phyloP scores from a whole-genome alignment of 2,113 vertebrate species.

The Hemibagrus wyckioides region DNA sequence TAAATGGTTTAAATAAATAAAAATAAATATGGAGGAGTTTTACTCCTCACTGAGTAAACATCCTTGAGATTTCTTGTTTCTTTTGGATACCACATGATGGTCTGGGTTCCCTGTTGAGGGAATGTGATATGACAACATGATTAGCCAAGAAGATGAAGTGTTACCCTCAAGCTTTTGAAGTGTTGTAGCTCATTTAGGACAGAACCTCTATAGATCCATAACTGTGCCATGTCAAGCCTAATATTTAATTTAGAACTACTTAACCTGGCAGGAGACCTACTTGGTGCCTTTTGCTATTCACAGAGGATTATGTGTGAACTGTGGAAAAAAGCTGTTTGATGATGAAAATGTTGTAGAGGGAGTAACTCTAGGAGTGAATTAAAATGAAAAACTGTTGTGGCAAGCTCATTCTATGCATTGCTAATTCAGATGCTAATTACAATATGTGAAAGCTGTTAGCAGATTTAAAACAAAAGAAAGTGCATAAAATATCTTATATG shows the following conservation, averaged over 20 bases:
- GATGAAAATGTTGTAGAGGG: neutral
- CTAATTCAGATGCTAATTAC: neutral
- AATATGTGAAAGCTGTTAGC: neutral
- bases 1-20: neutral
- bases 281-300: constrained; percentile 38
- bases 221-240: constrained; percentile 39
- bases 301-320: constrained; percentile 29
- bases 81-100: neutral
- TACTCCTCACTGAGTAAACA: neutral
- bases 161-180: neutral
- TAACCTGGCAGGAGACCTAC: constrained; percentile 23
- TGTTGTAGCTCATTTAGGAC: constrained; percentile 39
- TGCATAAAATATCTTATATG: neutral
- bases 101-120: neutral
- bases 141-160: constrained; percentile 18
- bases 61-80: neutral
- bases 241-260: constrained; percentile 45
- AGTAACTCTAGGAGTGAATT: neutral
- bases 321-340: constrained; percentile 28
- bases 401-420: neutral
- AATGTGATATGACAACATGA: constrained; percentile 32
- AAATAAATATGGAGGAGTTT: neutral
- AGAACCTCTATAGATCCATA: constrained; percentile 19
- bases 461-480: neutral
- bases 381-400: neutral